Evolutionary conservation across 2,888 invertebrate genomes (phyloP).

Genomic region (Napeogenes inachia): DNA sequence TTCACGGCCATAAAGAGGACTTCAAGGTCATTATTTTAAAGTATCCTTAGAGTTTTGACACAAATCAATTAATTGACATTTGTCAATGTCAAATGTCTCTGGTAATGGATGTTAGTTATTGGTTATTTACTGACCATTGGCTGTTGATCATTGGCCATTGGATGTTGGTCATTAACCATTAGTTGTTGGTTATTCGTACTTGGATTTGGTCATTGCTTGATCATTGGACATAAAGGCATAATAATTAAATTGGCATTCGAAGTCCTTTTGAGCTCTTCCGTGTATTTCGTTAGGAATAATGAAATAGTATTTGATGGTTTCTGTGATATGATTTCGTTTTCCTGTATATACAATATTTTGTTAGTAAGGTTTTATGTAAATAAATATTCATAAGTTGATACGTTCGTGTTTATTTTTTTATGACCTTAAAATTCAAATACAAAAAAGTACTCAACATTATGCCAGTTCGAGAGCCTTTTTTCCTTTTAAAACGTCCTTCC

Average conservation of each 20-base stretch:
- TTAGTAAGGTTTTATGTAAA: constrained; percentile 53
- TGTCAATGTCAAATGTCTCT: too few species aligned
- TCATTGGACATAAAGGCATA: not conserved
- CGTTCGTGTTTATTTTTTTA: constrained; percentile 31
- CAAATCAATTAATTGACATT: not conserved
- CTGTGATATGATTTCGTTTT: constrained; percentile 69
- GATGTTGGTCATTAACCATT: too few species aligned
- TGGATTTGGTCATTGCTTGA: not conserved
- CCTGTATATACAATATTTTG: constrained; percentile 51
- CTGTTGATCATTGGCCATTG: too few species aligned
- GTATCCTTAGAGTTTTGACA: not conserved
- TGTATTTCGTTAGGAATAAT: constrained; percentile 3
- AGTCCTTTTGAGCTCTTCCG: not conserved
- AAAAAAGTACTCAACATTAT: constrained; percentile 8
- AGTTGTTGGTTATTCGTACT: not conserved
- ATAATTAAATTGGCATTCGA: not conserved
- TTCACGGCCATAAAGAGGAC: not conserved
- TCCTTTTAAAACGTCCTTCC: constrained; percentile 50
- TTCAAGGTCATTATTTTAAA: not conserved
- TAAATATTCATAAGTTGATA: constrained; percentile 59
- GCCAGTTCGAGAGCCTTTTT: constrained; percentile 50
- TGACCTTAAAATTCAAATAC: not conserved
- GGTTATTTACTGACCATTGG: too few species aligned
- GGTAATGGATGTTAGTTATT: too few species aligned
- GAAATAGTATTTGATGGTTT: constrained; percentile 31